Evolutionary conservation across 2,113 vertebrate species (phyloP).

Genomic region (Passer montanus): DNA sequence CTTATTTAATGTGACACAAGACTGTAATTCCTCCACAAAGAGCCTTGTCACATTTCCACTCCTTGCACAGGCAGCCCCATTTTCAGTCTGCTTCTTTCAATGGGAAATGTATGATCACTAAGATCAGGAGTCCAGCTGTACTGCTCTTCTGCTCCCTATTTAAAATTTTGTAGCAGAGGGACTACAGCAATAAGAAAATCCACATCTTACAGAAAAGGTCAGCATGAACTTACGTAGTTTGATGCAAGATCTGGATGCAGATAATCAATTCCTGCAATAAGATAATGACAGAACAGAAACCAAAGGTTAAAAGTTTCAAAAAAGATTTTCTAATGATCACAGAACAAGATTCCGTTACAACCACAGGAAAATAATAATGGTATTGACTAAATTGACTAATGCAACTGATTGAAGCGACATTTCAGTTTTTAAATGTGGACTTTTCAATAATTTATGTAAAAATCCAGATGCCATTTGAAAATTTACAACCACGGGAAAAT

Average conservation of each 20-base stretch:
- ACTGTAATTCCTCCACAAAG: neutral
- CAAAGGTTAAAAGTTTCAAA: constrained; percentile 42
- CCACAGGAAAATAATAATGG: neutral
- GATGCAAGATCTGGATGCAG: constrained; percentile 94
- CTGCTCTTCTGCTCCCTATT: neutral
- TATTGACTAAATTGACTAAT: too few species aligned
- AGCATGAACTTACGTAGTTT: constrained; percentile 89
- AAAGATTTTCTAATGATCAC: neutral
- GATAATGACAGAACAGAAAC: constrained; percentile 55
- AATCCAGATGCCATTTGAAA: neutral
- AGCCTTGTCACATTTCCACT: neutral
- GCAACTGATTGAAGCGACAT: neutral
- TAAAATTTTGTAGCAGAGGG: neutral
- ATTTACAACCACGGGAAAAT: too few species aligned
- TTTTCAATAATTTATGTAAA: neutral
- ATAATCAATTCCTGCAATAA: constrained; percentile 92
- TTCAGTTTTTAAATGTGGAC: neutral
- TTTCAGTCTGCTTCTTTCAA: neutral
- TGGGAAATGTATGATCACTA: neutral
- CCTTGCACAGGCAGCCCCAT: neutral
- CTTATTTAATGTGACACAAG: neutral
- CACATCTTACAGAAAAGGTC: neutral
- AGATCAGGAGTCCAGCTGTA: neutral
- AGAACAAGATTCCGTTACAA: neutral
- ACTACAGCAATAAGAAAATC: neutral